Evolutionary conservation across 2,797 vertebrate species (phyloP).

Genomic region (Alosa sapidissima): DNA sequence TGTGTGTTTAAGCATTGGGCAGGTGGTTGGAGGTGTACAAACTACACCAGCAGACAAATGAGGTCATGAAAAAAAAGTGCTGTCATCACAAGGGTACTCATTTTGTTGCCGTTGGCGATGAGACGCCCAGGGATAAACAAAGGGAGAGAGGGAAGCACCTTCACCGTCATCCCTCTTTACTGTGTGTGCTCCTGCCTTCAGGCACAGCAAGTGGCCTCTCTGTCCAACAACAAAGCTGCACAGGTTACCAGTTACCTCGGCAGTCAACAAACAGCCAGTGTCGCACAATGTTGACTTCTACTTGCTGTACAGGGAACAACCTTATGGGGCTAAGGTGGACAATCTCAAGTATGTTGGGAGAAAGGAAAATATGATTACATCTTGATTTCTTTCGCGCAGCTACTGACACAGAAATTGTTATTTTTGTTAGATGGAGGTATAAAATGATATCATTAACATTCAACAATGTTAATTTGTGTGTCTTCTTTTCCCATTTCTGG

Average conservation of each 20-base stretch:
- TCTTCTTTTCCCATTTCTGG: not conserved
- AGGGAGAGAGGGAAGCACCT: constrained; percentile 49
- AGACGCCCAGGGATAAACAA: constrained; percentile 66
- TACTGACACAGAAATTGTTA: not conserved
- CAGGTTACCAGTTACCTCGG: not conserved
- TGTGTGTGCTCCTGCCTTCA: constrained; percentile 35
- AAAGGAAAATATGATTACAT: not conserved
- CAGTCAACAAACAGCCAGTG: not conserved
- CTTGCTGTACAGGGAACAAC: not conserved
- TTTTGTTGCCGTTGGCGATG: constrained; percentile 65
- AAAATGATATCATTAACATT: not conserved
- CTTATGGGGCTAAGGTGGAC: not conserved
- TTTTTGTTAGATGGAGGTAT: not conserved
- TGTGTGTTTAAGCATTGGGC: constrained; percentile 12
- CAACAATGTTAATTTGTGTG: not conserved
- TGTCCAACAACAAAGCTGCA: not conserved
- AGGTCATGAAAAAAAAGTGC: constrained; percentile 40
- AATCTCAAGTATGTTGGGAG: not conserved
- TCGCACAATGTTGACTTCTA: not conserved
- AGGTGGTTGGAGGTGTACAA: not conserved
- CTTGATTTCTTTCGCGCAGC: not conserved
- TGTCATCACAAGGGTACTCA: constrained; percentile 64
- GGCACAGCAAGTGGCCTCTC: constrained; percentile 29
- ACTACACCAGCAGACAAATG: not conserved
- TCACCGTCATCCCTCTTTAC: constrained; percentile 56